Evolutionary conservation across 64 coral and sea anemone genomes (phyloP).

Genomic region (Platygyra sinensis): DNA sequence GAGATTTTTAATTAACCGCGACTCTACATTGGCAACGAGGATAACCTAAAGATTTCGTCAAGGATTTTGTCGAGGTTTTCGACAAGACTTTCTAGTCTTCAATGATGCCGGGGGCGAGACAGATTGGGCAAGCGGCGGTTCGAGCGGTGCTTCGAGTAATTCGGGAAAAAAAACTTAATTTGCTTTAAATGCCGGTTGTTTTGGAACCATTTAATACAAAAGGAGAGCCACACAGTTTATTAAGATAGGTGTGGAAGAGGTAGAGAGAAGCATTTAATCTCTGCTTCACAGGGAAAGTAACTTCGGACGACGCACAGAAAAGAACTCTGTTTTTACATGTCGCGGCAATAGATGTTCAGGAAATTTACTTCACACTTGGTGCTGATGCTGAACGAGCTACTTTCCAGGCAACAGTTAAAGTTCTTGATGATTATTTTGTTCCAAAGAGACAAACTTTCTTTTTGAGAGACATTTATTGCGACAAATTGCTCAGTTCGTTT

Average conservation of each 20-base stretch:
- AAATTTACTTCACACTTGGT: too few relatives aligned
- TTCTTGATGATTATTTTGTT: too few relatives aligned
- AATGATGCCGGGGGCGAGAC: neutral
- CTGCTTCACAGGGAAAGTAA: neutral
- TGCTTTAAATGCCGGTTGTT: conserved; percentile 1
- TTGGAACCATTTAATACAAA: neutral
- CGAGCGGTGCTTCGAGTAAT: neutral
- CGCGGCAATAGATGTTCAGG: too few relatives aligned
- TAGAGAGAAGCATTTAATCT: neutral
- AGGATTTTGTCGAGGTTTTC: neutral
- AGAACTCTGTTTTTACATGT: too few relatives aligned
- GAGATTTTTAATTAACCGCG: too few relatives aligned
- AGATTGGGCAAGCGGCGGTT: neutral
- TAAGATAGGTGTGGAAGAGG: conserved; percentile 19
- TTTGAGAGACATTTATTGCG: too few relatives aligned
- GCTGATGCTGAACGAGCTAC: too few relatives aligned
- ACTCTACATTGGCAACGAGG: too few relatives aligned
- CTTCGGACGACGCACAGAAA: too few relatives aligned
- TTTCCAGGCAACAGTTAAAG: too few relatives aligned
- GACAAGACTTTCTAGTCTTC: neutral
- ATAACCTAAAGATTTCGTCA: neutral
- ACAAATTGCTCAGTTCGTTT: too few relatives aligned
- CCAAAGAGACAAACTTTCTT: too few relatives aligned
- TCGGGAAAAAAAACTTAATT: neutral
- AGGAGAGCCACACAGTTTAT: neutral